Evolutionary conservation across 2,888 invertebrate species (phyloP).

Genomic region (Craniophora ligustri): DNA sequence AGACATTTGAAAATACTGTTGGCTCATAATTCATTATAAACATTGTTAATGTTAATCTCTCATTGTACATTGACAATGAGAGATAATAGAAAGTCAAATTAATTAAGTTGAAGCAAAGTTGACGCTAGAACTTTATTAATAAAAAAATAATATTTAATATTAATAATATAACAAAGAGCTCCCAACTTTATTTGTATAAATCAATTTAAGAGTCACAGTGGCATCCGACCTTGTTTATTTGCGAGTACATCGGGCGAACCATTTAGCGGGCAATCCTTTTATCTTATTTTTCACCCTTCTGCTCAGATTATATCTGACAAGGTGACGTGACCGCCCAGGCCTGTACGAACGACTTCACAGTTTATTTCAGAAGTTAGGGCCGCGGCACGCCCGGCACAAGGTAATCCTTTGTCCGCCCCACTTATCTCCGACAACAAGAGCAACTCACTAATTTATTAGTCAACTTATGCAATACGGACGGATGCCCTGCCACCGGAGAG

Average conservation of each 20-base stretch:
- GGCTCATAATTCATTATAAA: constrained; percentile 1
- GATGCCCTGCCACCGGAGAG: constrained; percentile 60
- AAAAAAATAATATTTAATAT: too few species aligned
- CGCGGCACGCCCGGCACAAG: constrained; percentile 59
- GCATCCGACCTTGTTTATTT: constrained; percentile 20
- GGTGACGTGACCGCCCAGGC: constrained; percentile 53
- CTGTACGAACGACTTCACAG: constrained; percentile 57
- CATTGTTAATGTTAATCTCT: too few species aligned
- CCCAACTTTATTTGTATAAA: constrained; percentile 25
- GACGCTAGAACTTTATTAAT: neutral
- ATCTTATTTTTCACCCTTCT: constrained; percentile 60
- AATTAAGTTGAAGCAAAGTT: constrained; percentile 1
- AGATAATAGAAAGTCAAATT: constrained; percentile 16
- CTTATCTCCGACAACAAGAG: constrained; percentile 68
- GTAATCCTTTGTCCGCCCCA: constrained; percentile 72
- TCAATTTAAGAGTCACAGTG: constrained; percentile 20
- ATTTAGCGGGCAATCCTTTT: constrained; percentile 48
- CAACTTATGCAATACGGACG: constrained; percentile 69
- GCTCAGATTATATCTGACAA: constrained; percentile 57
- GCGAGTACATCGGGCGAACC: constrained; percentile 34
- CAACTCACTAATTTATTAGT: constrained; percentile 74
- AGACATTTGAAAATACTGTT: constrained; percentile 20
- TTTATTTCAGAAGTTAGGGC: constrained; percentile 62
- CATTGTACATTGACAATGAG: too few species aligned
- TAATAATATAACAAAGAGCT: constrained; percentile 27